phyloP scores from a whole-genome alignment of 2,888 invertebrate species.

The Mesorhabditis sp. region DNA sequence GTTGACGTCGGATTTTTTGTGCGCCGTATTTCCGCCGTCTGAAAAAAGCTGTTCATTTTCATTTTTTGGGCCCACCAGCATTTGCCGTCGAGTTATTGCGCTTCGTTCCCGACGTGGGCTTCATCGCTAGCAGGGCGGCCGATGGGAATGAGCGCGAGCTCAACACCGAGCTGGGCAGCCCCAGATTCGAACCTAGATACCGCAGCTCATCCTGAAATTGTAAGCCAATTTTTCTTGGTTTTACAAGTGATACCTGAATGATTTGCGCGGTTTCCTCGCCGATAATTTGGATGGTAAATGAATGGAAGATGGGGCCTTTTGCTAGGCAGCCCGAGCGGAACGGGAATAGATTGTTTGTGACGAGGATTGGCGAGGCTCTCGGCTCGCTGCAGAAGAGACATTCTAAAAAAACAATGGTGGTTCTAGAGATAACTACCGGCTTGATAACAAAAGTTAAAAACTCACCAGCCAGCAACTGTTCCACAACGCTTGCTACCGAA shows the following conservation, averaged over 20 bases:
- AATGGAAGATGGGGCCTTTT: constrained; percentile 22
- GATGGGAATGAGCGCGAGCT: constrained; percentile 23
- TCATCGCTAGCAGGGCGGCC: constrained; percentile 55
- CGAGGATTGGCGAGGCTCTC: constrained; percentile 45
- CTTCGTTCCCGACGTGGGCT: constrained; percentile 54
- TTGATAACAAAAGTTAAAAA: background rate
- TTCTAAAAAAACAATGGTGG: constrained; percentile 40
- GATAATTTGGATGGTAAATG: constrained; percentile 36
- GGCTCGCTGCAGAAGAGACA: constrained; percentile 45
- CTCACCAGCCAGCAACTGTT: constrained; percentile 11
- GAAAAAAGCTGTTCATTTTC: background rate
- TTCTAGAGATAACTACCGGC: background rate
- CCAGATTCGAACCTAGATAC: background rate
- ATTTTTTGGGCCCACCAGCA: constrained; percentile 18
- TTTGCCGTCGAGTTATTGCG: constrained; percentile 44
- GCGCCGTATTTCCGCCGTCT: constrained; percentile 44
- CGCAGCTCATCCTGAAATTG: constrained; percentile 7
- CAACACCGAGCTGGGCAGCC: background rate
- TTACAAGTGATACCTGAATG: constrained; percentile 17
- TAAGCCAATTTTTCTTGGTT: too few relatives aligned
- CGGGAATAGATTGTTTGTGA: constrained; percentile 52
- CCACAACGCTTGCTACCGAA: constrained; percentile 20
- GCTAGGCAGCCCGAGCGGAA: constrained; percentile 25
- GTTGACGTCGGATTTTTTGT: constrained; percentile 56
- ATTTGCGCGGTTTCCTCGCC: constrained; percentile 33